phyloP scores from a whole-genome alignment of 2,888 invertebrate species.

The Cantharis rufa region DNA sequence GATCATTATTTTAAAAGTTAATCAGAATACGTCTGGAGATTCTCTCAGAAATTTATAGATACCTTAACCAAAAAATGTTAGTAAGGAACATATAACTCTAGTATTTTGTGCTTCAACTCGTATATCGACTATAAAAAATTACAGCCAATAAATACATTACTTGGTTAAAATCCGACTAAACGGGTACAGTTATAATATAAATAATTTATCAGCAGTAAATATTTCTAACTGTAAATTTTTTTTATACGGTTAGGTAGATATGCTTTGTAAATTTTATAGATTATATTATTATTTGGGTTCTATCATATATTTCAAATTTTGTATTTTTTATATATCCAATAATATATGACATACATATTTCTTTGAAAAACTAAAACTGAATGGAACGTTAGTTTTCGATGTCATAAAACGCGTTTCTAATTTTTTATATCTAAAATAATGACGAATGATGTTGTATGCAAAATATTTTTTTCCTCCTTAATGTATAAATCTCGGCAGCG shows the following conservation, averaged over 20 bases:
- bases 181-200: not conserved
- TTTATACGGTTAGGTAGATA: not conserved
- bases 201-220: not conserved
- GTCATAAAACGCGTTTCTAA: not conserved
- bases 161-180: not conserved
- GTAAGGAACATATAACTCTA: not conserved
- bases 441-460: not conserved
- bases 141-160: not conserved
- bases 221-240: not conserved
- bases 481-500: not conserved
- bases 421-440: not conserved
- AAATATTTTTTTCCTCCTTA: not conserved
- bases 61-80: not conserved
- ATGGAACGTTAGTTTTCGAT: not conserved
- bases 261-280: not conserved
- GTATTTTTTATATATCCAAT: not conserved
- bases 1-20: not conserved
- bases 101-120: not conserved
- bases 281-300: not conserved
- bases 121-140: not conserved
- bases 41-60: not conserved
- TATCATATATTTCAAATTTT: not conserved
- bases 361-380: not conserved
- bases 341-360: not conserved
- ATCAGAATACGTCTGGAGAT: not conserved